Percentiles rank a stretch among this genome's conserved stretches.
These are phyloP conservation scores for Nycteola revayana DNA, from an alignment of 2,888 invertebrate genomes.

Conservation along the genomic window DNA sequence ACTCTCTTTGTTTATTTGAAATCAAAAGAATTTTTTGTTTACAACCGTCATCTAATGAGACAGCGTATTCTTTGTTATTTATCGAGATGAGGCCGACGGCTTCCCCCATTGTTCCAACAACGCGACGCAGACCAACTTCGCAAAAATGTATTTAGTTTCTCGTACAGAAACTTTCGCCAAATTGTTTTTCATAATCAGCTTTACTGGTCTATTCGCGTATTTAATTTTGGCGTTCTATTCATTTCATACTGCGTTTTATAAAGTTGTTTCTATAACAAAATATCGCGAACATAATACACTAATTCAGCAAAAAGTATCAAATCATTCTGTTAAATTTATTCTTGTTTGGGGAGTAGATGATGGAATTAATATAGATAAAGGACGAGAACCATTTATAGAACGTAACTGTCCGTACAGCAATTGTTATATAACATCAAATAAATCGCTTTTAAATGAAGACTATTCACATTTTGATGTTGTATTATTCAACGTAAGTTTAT, in stretches of 20 bases:
- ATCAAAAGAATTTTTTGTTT: constrained; percentile 54
- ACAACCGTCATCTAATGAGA: constrained; percentile 37
- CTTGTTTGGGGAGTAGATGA: constrained; percentile 47
- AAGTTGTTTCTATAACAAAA: constrained; percentile 31
- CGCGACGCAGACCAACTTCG: constrained; percentile 20
- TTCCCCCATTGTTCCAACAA: constrained; percentile 33
- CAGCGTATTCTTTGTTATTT: constrained; percentile 38
- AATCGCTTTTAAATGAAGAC: constrained; percentile 37
- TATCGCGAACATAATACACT: constrained; percentile 21
- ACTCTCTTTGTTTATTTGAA: constrained; percentile 45
- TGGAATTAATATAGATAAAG: constrained; percentile 23
- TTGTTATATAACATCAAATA: constrained; percentile 59
- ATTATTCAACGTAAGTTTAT: constrained; percentile 47
- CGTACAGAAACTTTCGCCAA: constrained; percentile 54
- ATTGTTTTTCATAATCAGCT: constrained; percentile 61
- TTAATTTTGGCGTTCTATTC: constrained; percentile 49
- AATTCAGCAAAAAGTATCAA: constrained; percentile 10
- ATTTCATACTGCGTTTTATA: constrained; percentile 48
- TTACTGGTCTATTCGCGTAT: constrained; percentile 57
- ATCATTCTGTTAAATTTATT: constrained; percentile 48
- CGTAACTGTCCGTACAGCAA: constrained; percentile 50
- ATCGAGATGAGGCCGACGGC: constrained; percentile 36
- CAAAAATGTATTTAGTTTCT: constrained; percentile 47
- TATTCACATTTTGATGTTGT: constrained; percentile 59
- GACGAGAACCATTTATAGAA: constrained; percentile 45